A percentile compares a stretch with the other conserved stretches of the same genome.
Evolutionary conservation across 1,140 invertebrate genomes (phyloP).

Genomic region (Zaprionus davidi): DNA sequence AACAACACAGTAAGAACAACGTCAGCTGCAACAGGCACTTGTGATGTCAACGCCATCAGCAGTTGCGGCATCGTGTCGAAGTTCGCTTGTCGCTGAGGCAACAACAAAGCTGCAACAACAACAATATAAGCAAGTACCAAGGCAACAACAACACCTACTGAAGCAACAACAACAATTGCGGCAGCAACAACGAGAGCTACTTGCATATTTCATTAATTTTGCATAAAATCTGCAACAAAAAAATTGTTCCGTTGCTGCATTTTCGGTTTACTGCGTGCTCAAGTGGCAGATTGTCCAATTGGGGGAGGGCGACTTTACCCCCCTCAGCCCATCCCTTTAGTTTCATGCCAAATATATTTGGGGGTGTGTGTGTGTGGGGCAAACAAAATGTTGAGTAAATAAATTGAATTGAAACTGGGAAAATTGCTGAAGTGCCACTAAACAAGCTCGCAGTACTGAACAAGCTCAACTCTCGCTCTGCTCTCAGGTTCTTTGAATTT

Average conservation of each 20-base stretch:
- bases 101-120: slow-evolving; percentile 6
- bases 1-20: slow-evolving; percentile 17
- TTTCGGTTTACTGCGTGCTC: slow-evolving; percentile 70
- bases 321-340: background rate
- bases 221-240: slow-evolving; percentile 63
- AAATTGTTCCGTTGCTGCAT: slow-evolving; percentile 27
- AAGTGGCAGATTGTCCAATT: slow-evolving; percentile 67
- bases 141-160: slow-evolving; percentile 12
- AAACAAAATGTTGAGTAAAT: slow-evolving; percentile 44
- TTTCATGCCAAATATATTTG: background rate
- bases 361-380: background rate
- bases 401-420: slow-evolving; percentile 60
- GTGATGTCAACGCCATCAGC: slow-evolving; percentile 72
- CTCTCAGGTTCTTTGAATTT: slow-evolving; percentile 19
- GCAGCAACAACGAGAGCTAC: slow-evolving; percentile 4
- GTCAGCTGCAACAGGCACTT: slow-evolving; percentile 47
- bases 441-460: slow-evolving; percentile 8
- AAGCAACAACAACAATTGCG: slow-evolving; percentile 10
- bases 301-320: slow-evolving; percentile 11
- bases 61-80: slow-evolving; percentile 47
- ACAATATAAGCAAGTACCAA: background rate
- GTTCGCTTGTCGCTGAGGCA: slow-evolving; percentile 40
- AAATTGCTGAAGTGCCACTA: slow-evolving; percentile 47
- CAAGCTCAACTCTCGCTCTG: background rate
- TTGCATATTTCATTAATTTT: slow-evolving; percentile 79